These are phyloP conservation scores for Porphyrio hochstetteri DNA, from an alignment of 2,113 vertebrate species.

Conservation along the genomic window DNA sequence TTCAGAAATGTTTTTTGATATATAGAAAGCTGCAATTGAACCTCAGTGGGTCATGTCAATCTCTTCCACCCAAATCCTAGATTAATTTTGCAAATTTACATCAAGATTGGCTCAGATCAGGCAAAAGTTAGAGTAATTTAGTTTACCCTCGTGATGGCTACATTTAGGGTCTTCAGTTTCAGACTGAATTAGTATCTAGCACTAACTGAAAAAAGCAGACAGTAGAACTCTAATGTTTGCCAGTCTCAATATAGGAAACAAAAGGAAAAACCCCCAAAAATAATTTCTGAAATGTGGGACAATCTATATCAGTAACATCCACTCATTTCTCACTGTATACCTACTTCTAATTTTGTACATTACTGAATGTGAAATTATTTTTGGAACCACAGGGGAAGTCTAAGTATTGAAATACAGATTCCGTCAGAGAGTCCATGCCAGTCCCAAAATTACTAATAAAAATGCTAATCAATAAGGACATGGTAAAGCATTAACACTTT, in stretches of 20 bases:
- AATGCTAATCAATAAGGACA: background rate
- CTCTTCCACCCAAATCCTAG: background rate
- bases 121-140: constrained; percentile 6
- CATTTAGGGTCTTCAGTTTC: constrained; percentile 4
- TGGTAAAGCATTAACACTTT: background rate
- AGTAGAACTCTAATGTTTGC: background rate
- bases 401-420: background rate
- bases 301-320: background rate
- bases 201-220: background rate
- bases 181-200: background rate
- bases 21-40: background rate
- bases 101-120: background rate
- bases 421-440: background rate
- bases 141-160: background rate
- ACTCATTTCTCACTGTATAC: background rate
- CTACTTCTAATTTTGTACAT: background rate
- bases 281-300: background rate
- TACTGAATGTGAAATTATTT: background rate
- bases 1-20: background rate
- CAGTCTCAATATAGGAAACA: background rate
- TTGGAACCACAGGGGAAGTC: background rate
- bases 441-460: background rate
- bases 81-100: constrained; percentile 21
- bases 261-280: background rate
- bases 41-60: background rate